Percentiles rank a stretch among this genome's conserved stretches.
These are phyloP conservation scores for Anaspis maculata DNA, from an alignment of 2,888 invertebrate genomes.

Conservation along the genomic window DNA sequence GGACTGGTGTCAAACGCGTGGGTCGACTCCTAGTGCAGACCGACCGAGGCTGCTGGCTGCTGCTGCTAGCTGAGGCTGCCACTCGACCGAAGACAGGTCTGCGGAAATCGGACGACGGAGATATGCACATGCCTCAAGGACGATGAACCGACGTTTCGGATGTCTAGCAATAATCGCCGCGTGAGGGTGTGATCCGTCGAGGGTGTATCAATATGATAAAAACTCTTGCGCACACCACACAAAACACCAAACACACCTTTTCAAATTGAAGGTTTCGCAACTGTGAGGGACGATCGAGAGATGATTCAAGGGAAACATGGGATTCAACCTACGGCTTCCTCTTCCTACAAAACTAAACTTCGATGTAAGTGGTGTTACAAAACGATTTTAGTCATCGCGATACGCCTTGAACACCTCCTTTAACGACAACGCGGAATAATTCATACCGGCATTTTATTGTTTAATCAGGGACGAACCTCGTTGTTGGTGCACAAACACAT, in stretches of 20 bases:
- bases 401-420: no score
- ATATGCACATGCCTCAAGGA: slow-evolving; percentile 24
- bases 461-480: no score
- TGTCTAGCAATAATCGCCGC: slow-evolving; percentile 6
- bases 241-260: slow-evolving; percentile 1
- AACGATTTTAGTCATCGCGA: no score
- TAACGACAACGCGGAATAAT: no score
- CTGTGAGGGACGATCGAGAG: slow-evolving; percentile 9
- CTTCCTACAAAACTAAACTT: no score
- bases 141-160: slow-evolving; percentile 23
- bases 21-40: slow-evolving; percentile 38
- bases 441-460: no score
- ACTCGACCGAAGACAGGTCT: slow-evolving; percentile 24
- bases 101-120: slow-evolving; percentile 23
- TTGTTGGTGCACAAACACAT: no score
- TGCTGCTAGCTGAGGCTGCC: no score
- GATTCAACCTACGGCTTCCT: slow-evolving; percentile 14
- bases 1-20: slow-evolving; percentile 43
- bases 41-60: no score
- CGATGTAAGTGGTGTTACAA: no score
- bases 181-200: background rate
- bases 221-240: background rate
- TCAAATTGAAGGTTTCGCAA: slow-evolving; percentile 9
- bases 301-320: slow-evolving; percentile 8
- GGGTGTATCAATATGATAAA: background rate